Percentiles rank a stretch among this genome's conserved stretches.
Evolutionary conservation across 2,797 vertebrate species (phyloP).

Genomic region (Calcarius lapponicus): DNA sequence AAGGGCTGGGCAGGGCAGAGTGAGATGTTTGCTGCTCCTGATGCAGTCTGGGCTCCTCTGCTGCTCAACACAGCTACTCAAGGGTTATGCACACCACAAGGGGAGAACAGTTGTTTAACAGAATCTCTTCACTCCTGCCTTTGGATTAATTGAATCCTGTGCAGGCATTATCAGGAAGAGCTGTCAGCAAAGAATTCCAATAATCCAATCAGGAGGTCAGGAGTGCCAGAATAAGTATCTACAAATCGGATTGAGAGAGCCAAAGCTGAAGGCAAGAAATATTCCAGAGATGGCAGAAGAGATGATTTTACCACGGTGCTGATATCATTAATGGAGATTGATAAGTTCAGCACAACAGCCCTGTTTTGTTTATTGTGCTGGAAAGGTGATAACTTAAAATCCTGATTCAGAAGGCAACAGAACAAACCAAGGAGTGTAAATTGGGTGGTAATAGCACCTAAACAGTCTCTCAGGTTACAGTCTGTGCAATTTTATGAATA

Average conservation of each 20-base stretch:
- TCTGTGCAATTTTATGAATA: background rate
- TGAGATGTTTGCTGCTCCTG: background rate
- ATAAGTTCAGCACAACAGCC: background rate
- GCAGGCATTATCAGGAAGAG: slow-evolving; percentile 71
- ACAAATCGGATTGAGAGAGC: slow-evolving; percentile 65
- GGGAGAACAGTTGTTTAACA: slow-evolving; percentile 8
- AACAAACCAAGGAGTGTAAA: slow-evolving; percentile 6
- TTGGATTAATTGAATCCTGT: slow-evolving; percentile 65
- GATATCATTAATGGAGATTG: slow-evolving; percentile 55
- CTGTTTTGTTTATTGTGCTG: background rate
- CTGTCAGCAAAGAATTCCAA: slow-evolving; percentile 75
- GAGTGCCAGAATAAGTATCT: slow-evolving; percentile 71
- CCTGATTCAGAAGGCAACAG: background rate
- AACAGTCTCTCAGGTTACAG: background rate
- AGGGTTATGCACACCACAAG: background rate
- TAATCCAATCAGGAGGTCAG: slow-evolving; percentile 73
- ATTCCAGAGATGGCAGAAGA: slow-evolving; percentile 63
- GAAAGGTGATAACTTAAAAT: background rate
- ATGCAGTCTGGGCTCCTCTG: background rate
- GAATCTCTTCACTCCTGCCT: slow-evolving; percentile 47
- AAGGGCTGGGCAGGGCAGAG: background rate
- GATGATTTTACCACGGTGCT: slow-evolving; percentile 47
- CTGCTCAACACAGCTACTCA: background rate
- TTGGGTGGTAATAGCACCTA: background rate
- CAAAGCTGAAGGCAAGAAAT: slow-evolving; percentile 62